phyloP scores from a whole-genome alignment of 2,888 invertebrate genomes.

The Drosophila picticornis region DNA sequence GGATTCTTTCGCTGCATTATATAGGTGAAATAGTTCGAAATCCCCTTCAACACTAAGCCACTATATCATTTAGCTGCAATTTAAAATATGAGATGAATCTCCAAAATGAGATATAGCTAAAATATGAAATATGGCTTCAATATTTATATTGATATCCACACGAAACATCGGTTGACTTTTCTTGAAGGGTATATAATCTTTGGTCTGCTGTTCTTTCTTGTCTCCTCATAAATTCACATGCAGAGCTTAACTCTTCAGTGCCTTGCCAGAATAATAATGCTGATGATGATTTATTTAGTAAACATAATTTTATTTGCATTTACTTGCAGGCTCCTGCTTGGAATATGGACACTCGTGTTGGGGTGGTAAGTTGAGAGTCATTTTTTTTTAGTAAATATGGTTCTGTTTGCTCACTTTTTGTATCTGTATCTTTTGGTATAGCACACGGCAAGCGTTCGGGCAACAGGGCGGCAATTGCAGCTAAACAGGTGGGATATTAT shows the following conservation, averaged over 20 bases:
- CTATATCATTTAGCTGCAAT: background rate
- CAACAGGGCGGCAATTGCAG: constrained; percentile 39
- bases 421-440: constrained; percentile 21
- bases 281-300: constrained; percentile 63
- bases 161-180: background rate
- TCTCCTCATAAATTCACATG: constrained; percentile 41
- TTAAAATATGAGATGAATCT: background rate
- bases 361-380: constrained; percentile 80
- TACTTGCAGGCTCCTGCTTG: constrained; percentile 81
- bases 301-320: constrained; percentile 35
- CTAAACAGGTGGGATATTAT: constrained; percentile 55
- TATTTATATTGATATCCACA: background rate
- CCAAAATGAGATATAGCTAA: background rate
- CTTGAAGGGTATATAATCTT: background rate
- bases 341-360: constrained; percentile 85
- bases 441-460: constrained; percentile 82
- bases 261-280: constrained; percentile 1
- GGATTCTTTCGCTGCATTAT: background rate
- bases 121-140: background rate
- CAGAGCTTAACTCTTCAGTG: constrained; percentile 40
- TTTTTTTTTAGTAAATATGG: background rate
- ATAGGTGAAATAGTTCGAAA: background rate
- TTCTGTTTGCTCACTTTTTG: constrained; percentile 2
- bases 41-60: background rate
- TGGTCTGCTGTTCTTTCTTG: background rate